Conservation (phyloP, 2,797 vertebrate genomes). For the Galago senegalensis region DNA sequence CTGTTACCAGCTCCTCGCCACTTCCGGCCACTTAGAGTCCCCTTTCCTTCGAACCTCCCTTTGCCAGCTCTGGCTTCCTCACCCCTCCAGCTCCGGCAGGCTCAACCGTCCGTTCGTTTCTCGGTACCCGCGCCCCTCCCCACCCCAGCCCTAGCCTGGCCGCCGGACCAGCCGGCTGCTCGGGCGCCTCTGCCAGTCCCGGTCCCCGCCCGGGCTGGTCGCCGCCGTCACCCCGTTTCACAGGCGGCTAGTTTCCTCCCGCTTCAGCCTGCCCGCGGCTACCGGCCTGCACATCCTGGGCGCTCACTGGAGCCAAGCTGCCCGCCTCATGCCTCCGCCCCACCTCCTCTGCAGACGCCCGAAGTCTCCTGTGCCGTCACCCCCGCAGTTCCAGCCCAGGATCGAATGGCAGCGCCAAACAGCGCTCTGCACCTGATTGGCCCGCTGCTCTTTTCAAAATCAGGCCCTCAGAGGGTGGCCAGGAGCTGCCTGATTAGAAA, state of each 20-base stretch:
- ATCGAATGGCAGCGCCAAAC: slow-evolving; percentile 81
- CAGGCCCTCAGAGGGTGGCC: slow-evolving; percentile 75
- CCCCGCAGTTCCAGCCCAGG: not conserved
- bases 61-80: not conserved
- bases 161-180: slow-evolving; percentile 64
- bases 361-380: accelerated
- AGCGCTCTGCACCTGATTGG: slow-evolving; percentile 78
- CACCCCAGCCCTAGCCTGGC: not conserved
- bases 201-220: slow-evolving; percentile 85
- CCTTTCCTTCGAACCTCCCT: not conserved
- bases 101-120: accelerated
- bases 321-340: not conserved
- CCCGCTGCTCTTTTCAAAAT: slow-evolving; percentile 82
- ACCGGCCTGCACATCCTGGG: not conserved
- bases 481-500: slow-evolving; percentile 54
- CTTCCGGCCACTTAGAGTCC: slow-evolving; percentile 13
- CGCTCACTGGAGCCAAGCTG: not conserved
- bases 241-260: slow-evolving; percentile 44
- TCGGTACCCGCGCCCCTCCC: not conserved
- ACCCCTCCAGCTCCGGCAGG: not conserved
- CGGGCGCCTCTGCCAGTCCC: slow-evolving; percentile 71
- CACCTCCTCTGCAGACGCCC: not conserved
- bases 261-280: not conserved
- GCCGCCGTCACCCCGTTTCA: slow-evolving; percentile 77
- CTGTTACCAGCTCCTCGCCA: not conserved